These are phyloP conservation scores for Amazona guildingii DNA, from an alignment of 2,113 vertebrate species.

Conservation along the genomic window DNA sequence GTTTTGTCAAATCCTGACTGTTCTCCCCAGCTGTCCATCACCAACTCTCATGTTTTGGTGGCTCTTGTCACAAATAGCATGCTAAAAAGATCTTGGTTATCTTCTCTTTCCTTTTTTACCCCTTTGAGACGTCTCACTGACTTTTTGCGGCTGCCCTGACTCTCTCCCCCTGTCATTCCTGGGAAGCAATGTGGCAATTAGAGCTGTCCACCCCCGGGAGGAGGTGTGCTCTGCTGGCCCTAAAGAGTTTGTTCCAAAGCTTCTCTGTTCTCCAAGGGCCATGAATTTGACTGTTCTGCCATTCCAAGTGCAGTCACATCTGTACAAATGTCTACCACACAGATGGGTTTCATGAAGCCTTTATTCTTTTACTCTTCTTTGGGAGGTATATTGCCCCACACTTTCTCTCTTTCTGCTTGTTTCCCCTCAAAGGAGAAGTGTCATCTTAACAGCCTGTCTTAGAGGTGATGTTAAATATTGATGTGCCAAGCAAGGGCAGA, in stretches of 20 bases:
- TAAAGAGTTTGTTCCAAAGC: not conserved
- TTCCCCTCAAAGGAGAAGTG: not conserved
- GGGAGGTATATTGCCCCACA: not conserved
- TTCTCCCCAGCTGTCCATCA: not conserved
- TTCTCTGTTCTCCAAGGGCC: not conserved
- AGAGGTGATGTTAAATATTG: not conserved
- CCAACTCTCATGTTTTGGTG: not conserved
- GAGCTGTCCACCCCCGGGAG: not conserved
- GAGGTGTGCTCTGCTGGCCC: not conserved
- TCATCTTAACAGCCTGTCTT: not conserved
- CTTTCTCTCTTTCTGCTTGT: not conserved
- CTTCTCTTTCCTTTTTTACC: not conserved
- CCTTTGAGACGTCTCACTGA: constrained; percentile 1
- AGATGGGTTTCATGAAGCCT: not conserved
- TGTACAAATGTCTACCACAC: not conserved
- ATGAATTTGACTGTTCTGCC: not conserved
- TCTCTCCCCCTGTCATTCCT: not conserved
- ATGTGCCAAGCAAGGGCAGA: not conserved
- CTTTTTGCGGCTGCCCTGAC: constrained; percentile 39
- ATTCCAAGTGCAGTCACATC: not conserved
- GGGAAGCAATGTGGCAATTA: constrained; percentile 48
- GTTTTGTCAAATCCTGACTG: not conserved
- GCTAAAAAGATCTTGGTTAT: not conserved
- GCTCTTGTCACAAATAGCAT: not conserved
- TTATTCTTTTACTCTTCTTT: not conserved